Base-by-base conservation (phyloP, 2,113 vertebrate species). In the Coreoperca whiteheadi region DNA sequence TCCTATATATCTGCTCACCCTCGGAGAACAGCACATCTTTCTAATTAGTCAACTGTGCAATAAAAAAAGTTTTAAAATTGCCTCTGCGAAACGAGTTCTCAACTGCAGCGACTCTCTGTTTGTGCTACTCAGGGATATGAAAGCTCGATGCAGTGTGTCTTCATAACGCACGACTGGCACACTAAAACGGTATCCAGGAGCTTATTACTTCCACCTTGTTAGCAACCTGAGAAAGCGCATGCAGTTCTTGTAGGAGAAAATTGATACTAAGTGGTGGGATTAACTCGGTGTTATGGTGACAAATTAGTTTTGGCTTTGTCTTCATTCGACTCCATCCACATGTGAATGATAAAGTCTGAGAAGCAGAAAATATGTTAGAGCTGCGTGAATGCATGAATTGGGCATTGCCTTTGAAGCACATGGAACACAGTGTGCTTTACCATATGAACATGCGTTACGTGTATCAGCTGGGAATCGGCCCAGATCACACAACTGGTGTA, bases 191-290 rank as follows among this genome's bases (percentile, higher is more conserved):
- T 28, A 80, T 89, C 88, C 84, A 85, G 80, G 84, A 86, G 82
- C 84, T 85, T 82, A 89, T 94, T 90, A 92, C 87, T 93, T 94
- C 91, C 87, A 90, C 67, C 85, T 89, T 90, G 89, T 92, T 91
- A 93, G 88, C 87, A 84, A 85, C 85, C 78, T 75, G 85, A 91
- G 89, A 92, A 90, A 91, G 92, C 83, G 82, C 82, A 73, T 51
- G 84, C 74, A 84, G 82, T 83, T 93, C 86, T 68, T 81, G 84
- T 88, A 71, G 74, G 56, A 82, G 91, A 91, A 93, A 93, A 94
- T 88, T 86, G 87, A 93, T 91, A 81, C 84, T 90, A 91, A 94
- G 81, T 90, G 79, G 63, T 83, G 67, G 75, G 81, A 93, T 92
- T 88, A 91, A 90, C 64, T 84, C 72, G n/a, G 68, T 67, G 84